Base-by-base conservation (phyloP, 2,797 vertebrate species). In the Eleutherodactylus coqui region DNA sequence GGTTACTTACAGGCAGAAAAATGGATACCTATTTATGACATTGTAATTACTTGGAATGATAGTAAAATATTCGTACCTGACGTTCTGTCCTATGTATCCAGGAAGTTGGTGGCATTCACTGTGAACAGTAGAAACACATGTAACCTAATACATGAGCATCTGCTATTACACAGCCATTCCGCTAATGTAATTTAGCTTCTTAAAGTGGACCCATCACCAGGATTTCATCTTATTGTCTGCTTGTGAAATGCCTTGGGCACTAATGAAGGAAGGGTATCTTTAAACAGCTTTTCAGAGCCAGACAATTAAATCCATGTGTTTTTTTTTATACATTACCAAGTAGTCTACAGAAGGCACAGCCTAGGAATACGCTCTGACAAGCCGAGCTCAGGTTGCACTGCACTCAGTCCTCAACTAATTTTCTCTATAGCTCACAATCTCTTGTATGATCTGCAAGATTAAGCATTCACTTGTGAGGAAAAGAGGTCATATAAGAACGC, bases 1-100 rank as follows among this genome's bases (percentile, higher is more conserved):
- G 79, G 41, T 82, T 79, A n/a, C 45, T 73, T 58, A 43, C 51
- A 84, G 51, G 14, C 19, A 87, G 34, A 43, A n/a, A n/a, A 67
- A 38, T 14, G 16, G 3, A 21, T 81, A 73, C 24, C 13, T 45
- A 13, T 16, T 43, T 27, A 45, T 73, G 38, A 41, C 11, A n/a
- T 21, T 43, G 16, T 13, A 27, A 21, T 76, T 76, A 34, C 53
- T 34, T 34, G 47, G 24, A n/a, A 14, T 72, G 3, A 32, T 49
- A 8, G 7, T 4, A 49, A 27, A 47, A 43, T 32, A 32, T 29
- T 32, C 21, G 47, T 45, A 45, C 41, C n/a, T 73, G 21, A 49
- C 29, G 72, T 41, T 34, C 16, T 49, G 24, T 75, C 9, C 8
- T 1, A 29, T 27, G n/a, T 43, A 29, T 79, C 7, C 41, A 32